Base-by-base conservation (phyloP, 2,797 vertebrate genomes). In the Lepilemur ruficaudatus region DNA sequence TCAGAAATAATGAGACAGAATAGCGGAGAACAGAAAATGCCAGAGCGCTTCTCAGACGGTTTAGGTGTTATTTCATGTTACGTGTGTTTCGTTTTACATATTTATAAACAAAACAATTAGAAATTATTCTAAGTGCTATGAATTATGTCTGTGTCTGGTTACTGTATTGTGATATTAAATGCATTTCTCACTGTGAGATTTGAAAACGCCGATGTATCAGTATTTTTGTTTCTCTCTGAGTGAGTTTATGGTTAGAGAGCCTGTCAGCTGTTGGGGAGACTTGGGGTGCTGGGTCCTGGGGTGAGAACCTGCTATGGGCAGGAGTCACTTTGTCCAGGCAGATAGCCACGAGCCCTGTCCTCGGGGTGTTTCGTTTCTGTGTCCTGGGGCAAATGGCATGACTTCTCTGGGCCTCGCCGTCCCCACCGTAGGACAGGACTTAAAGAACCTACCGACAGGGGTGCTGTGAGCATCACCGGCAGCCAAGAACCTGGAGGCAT, bases 41-140 rank as follows among this genome's bases (percentile, higher is more conserved):
- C 35, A 11, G 63, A 13, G 28, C 30, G 30, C 9, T 0, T 23
- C 59, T 67, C 7, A 20, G 76, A 43, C 61, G 38, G 72, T 20
- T 15, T 46, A 72, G 18, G 22, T 38, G 5, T 46, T 32, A 48
- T 43, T 76, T 93, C n/a, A 59, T 57, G 41, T 50, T 76, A 50
- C 13, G 13, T 76, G 61, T 17, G 32, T 50, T 95, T 50, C 22
- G 59, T 69, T 85, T 89, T 92, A 55, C 50, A 8, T 88, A 73
- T 83, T 83, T 73, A 20, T 61, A 82, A 69, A 83, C 12, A 41
- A 78, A 92, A 43, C 52, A 84, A 61, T 46, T 55, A 89, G 17
- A 59, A 73, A 84, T 28, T 41, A 48, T 84, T 46, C 38, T 61
- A 76, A 89, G 22, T 14, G 32, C 72, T 95, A 1, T 46, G 48